Percentiles rank a stretch among this genome's conserved stretches.
Evolutionary conservation across 2,888 invertebrate genomes (phyloP).

Genomic region (Sesia bembeciformis): DNA sequence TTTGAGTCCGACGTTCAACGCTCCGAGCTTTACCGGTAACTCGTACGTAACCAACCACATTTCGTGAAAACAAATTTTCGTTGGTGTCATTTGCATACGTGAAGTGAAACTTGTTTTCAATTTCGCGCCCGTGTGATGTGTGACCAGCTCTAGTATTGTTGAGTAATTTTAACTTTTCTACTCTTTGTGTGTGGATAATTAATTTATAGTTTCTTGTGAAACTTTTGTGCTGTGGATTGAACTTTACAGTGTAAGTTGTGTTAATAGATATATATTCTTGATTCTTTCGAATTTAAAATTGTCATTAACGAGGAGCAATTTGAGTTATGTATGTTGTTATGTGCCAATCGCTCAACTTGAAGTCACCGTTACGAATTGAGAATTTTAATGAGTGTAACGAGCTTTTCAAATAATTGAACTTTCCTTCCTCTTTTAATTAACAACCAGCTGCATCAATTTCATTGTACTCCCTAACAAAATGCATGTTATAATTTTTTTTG

Average conservation of each 20-base stretch:
- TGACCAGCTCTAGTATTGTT: constrained; percentile 23
- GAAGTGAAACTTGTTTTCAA: constrained; percentile 56
- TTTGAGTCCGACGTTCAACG: constrained; percentile 31
- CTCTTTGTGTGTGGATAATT: constrained; percentile 24
- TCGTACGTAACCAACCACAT: constrained; percentile 34
- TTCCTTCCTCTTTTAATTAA: background rate
- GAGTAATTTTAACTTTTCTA: constrained; percentile 16
- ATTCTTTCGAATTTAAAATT: background rate
- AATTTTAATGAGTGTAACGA: background rate
- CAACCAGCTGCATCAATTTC: background rate
- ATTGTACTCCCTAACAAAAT: background rate
- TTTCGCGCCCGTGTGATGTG: constrained; percentile 45
- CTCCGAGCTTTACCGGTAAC: constrained; percentile 12
- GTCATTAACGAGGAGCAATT: too few species aligned
- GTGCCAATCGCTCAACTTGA: too few species aligned
- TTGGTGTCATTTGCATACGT: constrained; percentile 56
- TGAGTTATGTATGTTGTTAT: too few species aligned
- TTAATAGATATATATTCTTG: background rate
- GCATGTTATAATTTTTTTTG: background rate
- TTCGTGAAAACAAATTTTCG: constrained; percentile 51
- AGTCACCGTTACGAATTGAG: background rate
- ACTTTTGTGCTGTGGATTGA: constrained; percentile 34
- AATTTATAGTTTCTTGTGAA: constrained; percentile 26
- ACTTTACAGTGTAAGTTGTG: constrained; percentile 28
- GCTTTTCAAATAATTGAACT: background rate